Conservation (phyloP, 2,797 vertebrate genomes). For the Gorsachius magnificus region DNA sequence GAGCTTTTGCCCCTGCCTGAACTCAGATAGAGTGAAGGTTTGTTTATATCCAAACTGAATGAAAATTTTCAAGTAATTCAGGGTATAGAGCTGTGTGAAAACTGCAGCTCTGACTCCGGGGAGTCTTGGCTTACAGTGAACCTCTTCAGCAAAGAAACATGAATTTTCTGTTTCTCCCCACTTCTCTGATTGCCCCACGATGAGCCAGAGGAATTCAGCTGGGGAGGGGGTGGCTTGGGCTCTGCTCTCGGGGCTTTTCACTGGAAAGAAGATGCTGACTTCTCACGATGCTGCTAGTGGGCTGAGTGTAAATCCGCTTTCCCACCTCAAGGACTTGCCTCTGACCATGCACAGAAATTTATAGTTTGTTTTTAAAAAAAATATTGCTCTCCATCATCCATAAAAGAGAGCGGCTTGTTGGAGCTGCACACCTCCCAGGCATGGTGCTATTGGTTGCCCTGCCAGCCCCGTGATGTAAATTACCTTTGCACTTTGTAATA, state of each 20-base stretch:
- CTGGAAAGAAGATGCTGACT: constrained; percentile 34
- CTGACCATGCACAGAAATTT: constrained; percentile 32
- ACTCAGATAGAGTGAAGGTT: constrained; percentile 49
- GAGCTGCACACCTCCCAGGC: constrained; percentile 27
- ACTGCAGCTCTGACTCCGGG: constrained; percentile 1
- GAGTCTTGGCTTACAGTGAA: constrained; percentile 41
- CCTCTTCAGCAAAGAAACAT: background rate
- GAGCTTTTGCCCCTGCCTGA: constrained; percentile 50
- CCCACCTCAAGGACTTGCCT: background rate
- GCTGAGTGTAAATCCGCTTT: constrained; percentile 23
- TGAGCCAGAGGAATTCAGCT: background rate
- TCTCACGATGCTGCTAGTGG: background rate
- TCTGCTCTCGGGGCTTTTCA: background rate
- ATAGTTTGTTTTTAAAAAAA: constrained; percentile 40
- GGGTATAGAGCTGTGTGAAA: constrained; percentile 5
- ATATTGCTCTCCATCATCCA: constrained; percentile 31
- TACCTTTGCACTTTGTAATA: constrained; percentile 78
- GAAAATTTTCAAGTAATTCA: constrained; percentile 34
- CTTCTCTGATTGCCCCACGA: background rate
- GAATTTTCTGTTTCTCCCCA: constrained; percentile 7
- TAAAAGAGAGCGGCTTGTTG: constrained; percentile 53
- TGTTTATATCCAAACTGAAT: constrained; percentile 52
- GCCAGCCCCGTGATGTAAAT: constrained; percentile 60
- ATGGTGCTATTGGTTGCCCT: constrained; percentile 9
- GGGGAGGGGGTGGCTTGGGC: background rate